A percentile compares a stretch with the other conserved stretches of the same genome.
Evolutionary conservation across 2,113 vertebrate species (phyloP).

Genomic region (Ramphastos sulfuratus): DNA sequence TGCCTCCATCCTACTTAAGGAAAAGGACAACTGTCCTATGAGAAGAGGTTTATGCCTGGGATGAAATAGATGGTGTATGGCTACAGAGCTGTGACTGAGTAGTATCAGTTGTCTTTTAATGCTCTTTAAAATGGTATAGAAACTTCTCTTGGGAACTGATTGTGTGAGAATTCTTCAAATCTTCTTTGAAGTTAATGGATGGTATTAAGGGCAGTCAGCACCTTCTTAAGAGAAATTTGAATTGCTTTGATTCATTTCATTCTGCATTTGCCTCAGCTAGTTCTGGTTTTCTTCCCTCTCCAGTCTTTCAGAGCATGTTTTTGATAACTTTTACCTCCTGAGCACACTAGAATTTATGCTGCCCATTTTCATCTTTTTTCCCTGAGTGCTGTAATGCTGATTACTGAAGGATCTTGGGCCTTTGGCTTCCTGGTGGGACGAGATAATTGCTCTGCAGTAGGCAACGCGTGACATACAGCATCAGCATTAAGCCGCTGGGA

Average conservation of each 20-base stretch:
- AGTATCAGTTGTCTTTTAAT: neutral
- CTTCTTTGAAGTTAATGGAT: conserved; percentile 52
- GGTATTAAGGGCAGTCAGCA: conserved; percentile 14
- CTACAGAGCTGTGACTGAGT: neutral
- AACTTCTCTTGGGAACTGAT: conserved; percentile 1
- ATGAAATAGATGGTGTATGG: neutral
- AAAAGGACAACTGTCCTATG: neutral
- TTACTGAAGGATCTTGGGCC: conserved; percentile 42
- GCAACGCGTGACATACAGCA: conserved; percentile 30
- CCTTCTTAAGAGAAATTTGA: conserved; percentile 36
- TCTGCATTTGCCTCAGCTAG: neutral
- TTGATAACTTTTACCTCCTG: conserved; percentile 33
- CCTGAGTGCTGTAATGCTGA: conserved; percentile 46
- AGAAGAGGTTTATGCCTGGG: neutral
- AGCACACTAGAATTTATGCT: conserved; percentile 1
- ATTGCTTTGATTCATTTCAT: conserved; percentile 4
- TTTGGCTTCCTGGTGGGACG: conserved; percentile 65
- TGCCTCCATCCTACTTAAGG: neutral
- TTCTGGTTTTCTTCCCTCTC: neutral
- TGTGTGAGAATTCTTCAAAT: conserved; percentile 34
- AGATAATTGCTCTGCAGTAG: conserved; percentile 69
- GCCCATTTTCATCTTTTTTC: conserved; percentile 34
- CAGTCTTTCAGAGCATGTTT: neutral
- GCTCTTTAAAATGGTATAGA: neutral
- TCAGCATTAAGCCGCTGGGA: conserved; percentile 62